Percentiles rank a stretch among this genome's conserved stretches.
Conservation (phyloP, 2,797 vertebrate species). For the Brachyalestes nurse region DNA sequence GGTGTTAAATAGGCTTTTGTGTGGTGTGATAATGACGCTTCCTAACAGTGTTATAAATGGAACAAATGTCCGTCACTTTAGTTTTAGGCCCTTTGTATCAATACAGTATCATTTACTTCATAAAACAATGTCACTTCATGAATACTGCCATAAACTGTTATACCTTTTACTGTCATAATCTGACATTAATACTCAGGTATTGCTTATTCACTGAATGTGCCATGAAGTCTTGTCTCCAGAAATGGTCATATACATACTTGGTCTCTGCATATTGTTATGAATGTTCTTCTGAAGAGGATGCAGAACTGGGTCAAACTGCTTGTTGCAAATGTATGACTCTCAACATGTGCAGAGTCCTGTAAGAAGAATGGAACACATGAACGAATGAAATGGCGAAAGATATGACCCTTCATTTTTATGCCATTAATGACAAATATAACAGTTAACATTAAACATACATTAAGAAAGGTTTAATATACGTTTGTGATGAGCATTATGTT, state of each 20-base stretch:
- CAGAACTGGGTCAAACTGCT: constrained; percentile 91
- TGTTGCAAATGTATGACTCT: constrained; percentile 90
- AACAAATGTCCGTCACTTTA: no score
- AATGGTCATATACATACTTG: constrained; percentile 75
- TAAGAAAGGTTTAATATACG: neutral
- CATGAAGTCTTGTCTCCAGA: neutral
- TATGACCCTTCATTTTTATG: neutral
- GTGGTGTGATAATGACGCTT: no score
- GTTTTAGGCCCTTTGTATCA: no score
- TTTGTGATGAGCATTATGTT: neutral
- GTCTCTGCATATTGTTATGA: constrained; percentile 90
- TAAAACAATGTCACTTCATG: no score
- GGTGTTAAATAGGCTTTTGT: no score
- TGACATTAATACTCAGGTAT: neutral
- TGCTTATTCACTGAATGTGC: neutral
- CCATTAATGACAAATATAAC: neutral
- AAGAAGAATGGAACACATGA: constrained; percentile 10
- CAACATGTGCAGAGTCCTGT: constrained; percentile 77
- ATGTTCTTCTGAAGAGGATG: constrained; percentile 94
- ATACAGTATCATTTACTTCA: no score
- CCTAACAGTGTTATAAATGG: no score
- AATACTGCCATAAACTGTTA: no score
- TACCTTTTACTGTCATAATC: neutral
- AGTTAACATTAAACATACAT: neutral
- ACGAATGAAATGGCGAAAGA: neutral